Evolutionary conservation across 2,113 vertebrate species (phyloP).

Genomic region (Dasyornis broadbenti): DNA sequence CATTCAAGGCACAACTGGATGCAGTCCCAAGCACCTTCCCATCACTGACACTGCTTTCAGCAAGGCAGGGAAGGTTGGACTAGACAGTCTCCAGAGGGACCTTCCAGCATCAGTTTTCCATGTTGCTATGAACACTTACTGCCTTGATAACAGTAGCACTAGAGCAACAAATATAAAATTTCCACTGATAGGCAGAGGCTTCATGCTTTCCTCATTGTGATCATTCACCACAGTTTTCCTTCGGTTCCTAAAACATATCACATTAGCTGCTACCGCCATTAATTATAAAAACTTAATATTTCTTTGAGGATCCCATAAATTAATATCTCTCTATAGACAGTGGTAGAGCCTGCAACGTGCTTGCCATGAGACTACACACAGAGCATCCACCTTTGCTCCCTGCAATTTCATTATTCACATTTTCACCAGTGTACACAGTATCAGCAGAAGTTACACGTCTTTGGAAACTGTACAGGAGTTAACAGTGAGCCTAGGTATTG

Average conservation of each 20-base stretch:
- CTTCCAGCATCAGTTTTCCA: neutral
- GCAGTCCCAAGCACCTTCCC: neutral
- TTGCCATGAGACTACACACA: neutral
- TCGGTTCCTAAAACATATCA: neutral
- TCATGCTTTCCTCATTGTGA: neutral
- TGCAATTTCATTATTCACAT: neutral
- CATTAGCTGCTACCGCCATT: neutral
- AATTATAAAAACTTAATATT: neutral
- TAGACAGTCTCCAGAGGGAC: neutral
- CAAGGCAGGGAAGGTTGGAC: no score
- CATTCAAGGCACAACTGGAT: neutral
- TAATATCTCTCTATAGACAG: fast-evolving
- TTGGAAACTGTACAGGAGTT: neutral
- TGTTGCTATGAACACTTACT: neutral
- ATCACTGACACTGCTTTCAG: neutral
- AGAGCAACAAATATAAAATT: neutral
- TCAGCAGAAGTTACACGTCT: neutral
- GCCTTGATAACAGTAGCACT: neutral
- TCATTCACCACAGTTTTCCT: neutral
- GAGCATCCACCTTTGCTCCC: neutral
- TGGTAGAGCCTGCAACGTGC: neutral
- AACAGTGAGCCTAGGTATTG: neutral
- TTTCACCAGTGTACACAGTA: neutral
- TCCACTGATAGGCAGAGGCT: neutral
- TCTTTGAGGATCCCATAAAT: neutral